Conservation (phyloP, 2,888 invertebrate species). For the Yponomeuta cagnagella region DNA sequence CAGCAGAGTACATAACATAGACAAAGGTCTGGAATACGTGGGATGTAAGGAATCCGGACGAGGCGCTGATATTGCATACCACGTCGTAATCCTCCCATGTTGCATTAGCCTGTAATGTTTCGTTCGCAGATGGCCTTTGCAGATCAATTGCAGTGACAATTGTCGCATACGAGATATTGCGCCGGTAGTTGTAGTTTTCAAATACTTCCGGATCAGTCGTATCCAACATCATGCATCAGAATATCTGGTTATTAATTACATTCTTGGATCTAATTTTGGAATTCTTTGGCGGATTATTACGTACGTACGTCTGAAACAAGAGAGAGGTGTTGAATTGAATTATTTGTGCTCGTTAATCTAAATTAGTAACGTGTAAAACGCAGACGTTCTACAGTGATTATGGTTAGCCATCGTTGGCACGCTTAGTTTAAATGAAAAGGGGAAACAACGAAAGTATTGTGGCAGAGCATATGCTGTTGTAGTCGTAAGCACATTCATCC, state of each 20-base stretch:
- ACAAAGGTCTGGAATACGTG: slow-evolving; percentile 78
- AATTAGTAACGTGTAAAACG: not conserved
- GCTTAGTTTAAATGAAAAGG: no score
- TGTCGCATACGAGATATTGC: slow-evolving; percentile 7
- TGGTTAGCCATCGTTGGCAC: not conserved
- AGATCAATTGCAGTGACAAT: not conserved
- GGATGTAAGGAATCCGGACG: slow-evolving; percentile 46
- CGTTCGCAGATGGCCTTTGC: not conserved
- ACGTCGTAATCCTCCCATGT: slow-evolving; percentile 13
- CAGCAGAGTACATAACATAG: slow-evolving; percentile 82
- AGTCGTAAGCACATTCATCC: no score
- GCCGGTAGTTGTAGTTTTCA: slow-evolving; percentile 12
- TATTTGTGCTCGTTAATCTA: slow-evolving; percentile 1
- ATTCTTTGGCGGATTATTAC: no score
- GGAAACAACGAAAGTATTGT: no score
- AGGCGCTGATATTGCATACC: slow-evolving; percentile 16
- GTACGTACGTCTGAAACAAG: slow-evolving; percentile 9
- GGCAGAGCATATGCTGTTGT: no score
- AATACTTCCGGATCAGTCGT: slow-evolving; percentile 15
- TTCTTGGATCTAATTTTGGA: not conserved
- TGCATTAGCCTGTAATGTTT: slow-evolving; percentile 1
- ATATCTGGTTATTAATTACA: not conserved
- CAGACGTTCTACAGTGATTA: not conserved
- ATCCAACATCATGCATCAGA: slow-evolving; percentile 16
- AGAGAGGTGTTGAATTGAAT: not conserved